These are phyloP conservation scores for Pissodes strobi DNA, from an alignment of 1,140 invertebrate species.

Conservation along the genomic window DNA sequence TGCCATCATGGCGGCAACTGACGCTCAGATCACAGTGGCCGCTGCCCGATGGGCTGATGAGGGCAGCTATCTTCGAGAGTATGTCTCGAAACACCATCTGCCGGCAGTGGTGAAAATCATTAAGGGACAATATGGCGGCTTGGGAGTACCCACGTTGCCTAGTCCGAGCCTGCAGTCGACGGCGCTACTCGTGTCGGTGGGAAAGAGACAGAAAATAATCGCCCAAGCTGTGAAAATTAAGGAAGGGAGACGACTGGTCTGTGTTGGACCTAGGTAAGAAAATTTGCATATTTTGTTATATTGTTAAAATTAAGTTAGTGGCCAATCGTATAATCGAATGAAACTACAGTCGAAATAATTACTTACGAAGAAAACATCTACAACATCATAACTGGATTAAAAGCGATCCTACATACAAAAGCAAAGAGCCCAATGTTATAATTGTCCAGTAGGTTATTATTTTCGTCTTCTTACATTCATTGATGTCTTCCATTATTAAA, in stretches of 20 bases:
- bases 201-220: slow-evolving; percentile 82
- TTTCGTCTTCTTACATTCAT: too few relatives aligned
- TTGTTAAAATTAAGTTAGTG: too few relatives aligned
- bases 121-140: slow-evolving; percentile 87
- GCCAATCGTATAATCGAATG: too few relatives aligned
- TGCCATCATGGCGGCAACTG: slow-evolving; percentile 75
- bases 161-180: slow-evolving; percentile 82
- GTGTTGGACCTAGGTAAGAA: slow-evolving; percentile 68
- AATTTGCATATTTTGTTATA: too few relatives aligned
- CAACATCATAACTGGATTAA: too few relatives aligned
- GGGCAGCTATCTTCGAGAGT: slow-evolving; percentile 76
- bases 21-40: slow-evolving; percentile 82
- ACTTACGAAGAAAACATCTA: too few relatives aligned
- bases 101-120: slow-evolving; percentile 88
- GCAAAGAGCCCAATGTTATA: too few relatives aligned
- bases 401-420: too few relatives aligned
- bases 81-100: slow-evolving; percentile 75
- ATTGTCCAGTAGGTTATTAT: too few relatives aligned
- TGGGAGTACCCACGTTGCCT: slow-evolving; percentile 83
- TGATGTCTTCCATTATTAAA: too few relatives aligned
- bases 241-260: slow-evolving; percentile 76
- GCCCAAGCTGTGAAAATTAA: slow-evolving; percentile 91
- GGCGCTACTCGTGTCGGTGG: slow-evolving; percentile 80
- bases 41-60: slow-evolving; percentile 84
- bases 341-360: too few relatives aligned